A percentile compares a stretch with the other conserved stretches of the same genome.
phyloP scores from a whole-genome alignment of 2,888 invertebrate species.

The Congeria kusceri region DNA sequence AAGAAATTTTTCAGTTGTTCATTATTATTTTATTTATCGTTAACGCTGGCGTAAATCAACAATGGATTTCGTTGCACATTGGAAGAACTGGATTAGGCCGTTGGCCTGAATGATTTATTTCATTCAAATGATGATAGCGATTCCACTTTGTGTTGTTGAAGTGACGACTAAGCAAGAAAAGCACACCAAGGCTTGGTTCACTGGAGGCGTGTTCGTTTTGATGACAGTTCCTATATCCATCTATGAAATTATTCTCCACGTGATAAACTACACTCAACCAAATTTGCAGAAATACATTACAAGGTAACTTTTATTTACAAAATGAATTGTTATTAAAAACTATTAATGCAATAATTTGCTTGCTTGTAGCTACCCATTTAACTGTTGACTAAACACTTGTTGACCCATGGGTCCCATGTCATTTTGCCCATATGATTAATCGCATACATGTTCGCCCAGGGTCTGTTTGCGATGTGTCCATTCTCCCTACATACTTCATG shows the following conservation, averaged over 20 bases:
- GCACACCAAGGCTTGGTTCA: slow-evolving; percentile 91
- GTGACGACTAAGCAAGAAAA: slow-evolving; percentile 91
- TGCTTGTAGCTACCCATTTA: no score
- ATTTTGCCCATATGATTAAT: no score
- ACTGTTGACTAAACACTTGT: no score
- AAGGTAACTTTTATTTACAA: slow-evolving; percentile 89
- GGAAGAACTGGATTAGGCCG: slow-evolving; percentile 96
- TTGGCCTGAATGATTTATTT: slow-evolving; percentile 92
- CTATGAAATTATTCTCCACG: slow-evolving; percentile 97
- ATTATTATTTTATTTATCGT: background rate
- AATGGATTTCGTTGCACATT: slow-evolving; percentile 84
- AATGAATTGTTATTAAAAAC: no score
- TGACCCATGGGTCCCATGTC: no score
- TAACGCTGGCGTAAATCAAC: background rate
- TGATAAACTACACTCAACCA: slow-evolving; percentile 96
- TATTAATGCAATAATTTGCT: no score
- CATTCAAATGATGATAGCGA: slow-evolving; percentile 92
- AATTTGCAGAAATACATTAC: slow-evolving; percentile 97
- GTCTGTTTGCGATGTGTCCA: no score
- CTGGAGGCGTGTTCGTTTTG: slow-evolving; percentile 96
- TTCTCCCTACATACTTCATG: no score
- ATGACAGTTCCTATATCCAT: slow-evolving; percentile 96
- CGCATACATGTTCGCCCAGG: no score
- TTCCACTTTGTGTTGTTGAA: slow-evolving; percentile 93
- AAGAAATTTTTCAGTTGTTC: background rate